Evolutionary conservation across 1,140 invertebrate species (phyloP), one percentile per base, ranked within the genome.

Genomic region (Phocides pigmalion): DNA sequence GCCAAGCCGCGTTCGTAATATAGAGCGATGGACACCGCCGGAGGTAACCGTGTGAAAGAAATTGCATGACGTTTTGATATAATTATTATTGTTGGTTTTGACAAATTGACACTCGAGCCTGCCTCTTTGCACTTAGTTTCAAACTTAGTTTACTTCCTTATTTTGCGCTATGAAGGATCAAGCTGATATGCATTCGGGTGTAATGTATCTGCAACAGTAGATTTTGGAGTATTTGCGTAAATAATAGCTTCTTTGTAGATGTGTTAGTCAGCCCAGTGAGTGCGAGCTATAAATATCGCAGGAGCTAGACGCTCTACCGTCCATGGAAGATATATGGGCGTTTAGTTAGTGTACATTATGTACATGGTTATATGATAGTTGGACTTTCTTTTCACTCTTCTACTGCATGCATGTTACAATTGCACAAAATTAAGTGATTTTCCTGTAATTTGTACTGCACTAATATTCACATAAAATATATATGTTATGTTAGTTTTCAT

Each of bases 1-100:
- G 76, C 71, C 72, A 76, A 72, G 77, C 68, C 70, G 64, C 74
- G 70, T 72, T 80, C 71, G 64, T 77, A 68, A 63, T 70, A 74
- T 72, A 76, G 77, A 82, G 87, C 80, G 75, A 90, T 90, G 88
- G 88, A 89, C 81, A 78, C 79, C 84, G 75, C 74, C 82, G 87
- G 87, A 90, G 88, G 88, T 90, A 90, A 81, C 74, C 64, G 74
- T 77, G 79, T 81, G 71, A 80, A 71, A 78, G 68, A 76, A 77
- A 72, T 66, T 85, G 87, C 84, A 89, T 90, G 87, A 79, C 44
- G 58, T 49, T 61, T 72, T 74, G 66, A 62, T 76, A 66, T 72
- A 62, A 59, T 53, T 66, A 44, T 64, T 68, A 61, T 70, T 67
- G 63, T 70, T 67, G 64, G 64, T 70, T 70, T 70, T 72, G 66